Evolutionary conservation across 2,113 vertebrate species (phyloP).

Genomic region (Tupaia chinensis): DNA sequence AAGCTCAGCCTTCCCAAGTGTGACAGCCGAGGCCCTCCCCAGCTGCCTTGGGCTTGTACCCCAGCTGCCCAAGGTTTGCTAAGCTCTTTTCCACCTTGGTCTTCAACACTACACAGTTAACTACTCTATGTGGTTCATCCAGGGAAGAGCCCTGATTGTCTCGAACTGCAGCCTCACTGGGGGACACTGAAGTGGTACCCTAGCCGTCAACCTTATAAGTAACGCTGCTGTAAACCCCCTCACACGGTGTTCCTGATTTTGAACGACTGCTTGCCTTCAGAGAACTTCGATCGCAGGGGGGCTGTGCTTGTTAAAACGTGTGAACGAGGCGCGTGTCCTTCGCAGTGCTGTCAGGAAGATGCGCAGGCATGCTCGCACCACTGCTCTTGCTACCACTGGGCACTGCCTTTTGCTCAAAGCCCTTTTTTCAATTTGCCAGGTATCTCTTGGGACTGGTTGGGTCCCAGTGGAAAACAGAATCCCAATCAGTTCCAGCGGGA

Average conservation of each 20-base stretch:
- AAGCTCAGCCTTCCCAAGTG: background rate
- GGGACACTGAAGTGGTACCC: background rate
- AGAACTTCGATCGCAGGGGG: background rate
- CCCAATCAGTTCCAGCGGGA: background rate
- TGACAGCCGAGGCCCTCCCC: background rate
- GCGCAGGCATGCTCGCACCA: too few species aligned
- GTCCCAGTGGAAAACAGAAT: background rate
- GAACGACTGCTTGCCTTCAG: background rate
- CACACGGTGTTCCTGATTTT: background rate
- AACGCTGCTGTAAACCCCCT: background rate
- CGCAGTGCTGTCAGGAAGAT: background rate
- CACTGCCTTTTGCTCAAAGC: background rate
- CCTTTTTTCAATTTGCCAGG: background rate
- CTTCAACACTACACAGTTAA: background rate
- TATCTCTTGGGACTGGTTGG: background rate
- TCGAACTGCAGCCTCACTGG: background rate
- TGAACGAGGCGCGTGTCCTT: too few species aligned
- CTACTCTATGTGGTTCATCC: background rate
- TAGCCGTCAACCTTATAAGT: too few species aligned
- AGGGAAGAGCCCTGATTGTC: background rate
- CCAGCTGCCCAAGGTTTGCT: fast-evolving
- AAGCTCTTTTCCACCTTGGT: background rate
- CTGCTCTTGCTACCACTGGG: background rate
- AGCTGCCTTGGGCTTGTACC: background rate
- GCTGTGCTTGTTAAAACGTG: background rate